Evolutionary conservation across 2,888 invertebrate genomes (phyloP), one percentile per base, ranked within the genome.

Genomic region (Elmis aenea): DNA sequence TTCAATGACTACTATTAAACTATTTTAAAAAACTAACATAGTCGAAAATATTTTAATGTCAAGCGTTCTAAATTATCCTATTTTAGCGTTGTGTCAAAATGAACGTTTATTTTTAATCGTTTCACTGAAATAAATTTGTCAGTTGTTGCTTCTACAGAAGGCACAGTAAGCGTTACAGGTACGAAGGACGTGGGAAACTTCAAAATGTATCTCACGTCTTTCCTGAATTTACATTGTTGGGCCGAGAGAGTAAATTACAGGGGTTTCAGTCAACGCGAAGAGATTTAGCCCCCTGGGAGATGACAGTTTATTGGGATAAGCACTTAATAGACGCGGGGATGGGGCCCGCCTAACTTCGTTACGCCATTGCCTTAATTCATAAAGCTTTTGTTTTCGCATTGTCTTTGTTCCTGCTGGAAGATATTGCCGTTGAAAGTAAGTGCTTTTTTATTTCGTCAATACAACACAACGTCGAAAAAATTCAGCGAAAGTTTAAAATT

Each of bases 301-400:
- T 62, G 63, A 62, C 63, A 64, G 62, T 64, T 64, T 64, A 64
- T 64, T 61, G 62, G 63, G 62, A 64, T 64, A 63, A 63, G 62
- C 63, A 62, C 64, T 64, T 63, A 63, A 64, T 63, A 61, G 62
- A 57, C 54, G 55, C 54, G 40, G 52, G 48, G 48, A 44, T 35
- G 51, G 46, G 43, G 48, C 47, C 47, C 45, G 51, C 48, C 58
- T 59, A 61, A 62, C 60, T 62, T 62, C 59, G 61, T 63, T 62
- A 62, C 54, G 56, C 57, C 58, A 55, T 57, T 57, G 58, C 58
- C 60, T 58, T 63, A 62, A 63, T 62, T 63, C 63, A 61, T 60
- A 59, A 61, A 58, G 59, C 58, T 59, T 60, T 61, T 61, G 62
- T 61, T 62, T 61, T 59, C 54, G 48, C 52, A 50, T 54, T 54